Conservation (phyloP, 1,140 invertebrate species). For the Drosophila sulfurigaster region DNA sequence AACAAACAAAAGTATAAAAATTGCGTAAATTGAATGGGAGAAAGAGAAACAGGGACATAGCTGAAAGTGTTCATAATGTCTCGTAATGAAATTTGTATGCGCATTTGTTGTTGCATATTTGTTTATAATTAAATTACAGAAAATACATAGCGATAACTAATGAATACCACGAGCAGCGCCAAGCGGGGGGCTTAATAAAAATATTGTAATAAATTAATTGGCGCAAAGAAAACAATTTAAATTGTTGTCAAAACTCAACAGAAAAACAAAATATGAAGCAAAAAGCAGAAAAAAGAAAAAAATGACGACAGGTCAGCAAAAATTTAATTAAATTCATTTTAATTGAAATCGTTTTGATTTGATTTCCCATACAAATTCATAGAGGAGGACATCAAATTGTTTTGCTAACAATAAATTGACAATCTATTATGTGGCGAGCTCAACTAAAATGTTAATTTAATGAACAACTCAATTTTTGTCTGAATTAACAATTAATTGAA, state of each 20-base stretch:
- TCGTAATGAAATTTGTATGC: slow-evolving; percentile 42
- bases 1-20: slow-evolving; percentile 58
- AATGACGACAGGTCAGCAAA: slow-evolving; percentile 38
- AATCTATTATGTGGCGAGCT: slow-evolving; percentile 20
- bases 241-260: slow-evolving; percentile 36
- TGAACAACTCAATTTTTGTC: slow-evolving; percentile 9
- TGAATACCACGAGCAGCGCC: slow-evolving; percentile 37
- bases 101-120: slow-evolving; percentile 75
- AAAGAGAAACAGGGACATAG: slow-evolving; percentile 39
- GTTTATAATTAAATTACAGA: slow-evolving; percentile 81
- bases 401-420: slow-evolving; percentile 25
- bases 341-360: slow-evolving; percentile 77
- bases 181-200: slow-evolving; percentile 45
- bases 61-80: slow-evolving; percentile 57
- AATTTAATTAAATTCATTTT: slow-evolving; percentile 79
- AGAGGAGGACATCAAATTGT: slow-evolving; percentile 19
- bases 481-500: slow-evolving; percentile 24
- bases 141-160: slow-evolving; percentile 44
- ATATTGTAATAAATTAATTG: slow-evolving; percentile 82
- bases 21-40: slow-evolving; percentile 26
- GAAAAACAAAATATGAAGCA: slow-evolving; percentile 16
- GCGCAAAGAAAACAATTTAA: slow-evolving; percentile 75
- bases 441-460: slow-evolving; percentile 29
- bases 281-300: slow-evolving; percentile 5
- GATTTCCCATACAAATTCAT: slow-evolving; percentile 32